phyloP scores from a whole-genome alignment of 92 coral and sea anemone genomes.

The Bergia sp. region DNA sequence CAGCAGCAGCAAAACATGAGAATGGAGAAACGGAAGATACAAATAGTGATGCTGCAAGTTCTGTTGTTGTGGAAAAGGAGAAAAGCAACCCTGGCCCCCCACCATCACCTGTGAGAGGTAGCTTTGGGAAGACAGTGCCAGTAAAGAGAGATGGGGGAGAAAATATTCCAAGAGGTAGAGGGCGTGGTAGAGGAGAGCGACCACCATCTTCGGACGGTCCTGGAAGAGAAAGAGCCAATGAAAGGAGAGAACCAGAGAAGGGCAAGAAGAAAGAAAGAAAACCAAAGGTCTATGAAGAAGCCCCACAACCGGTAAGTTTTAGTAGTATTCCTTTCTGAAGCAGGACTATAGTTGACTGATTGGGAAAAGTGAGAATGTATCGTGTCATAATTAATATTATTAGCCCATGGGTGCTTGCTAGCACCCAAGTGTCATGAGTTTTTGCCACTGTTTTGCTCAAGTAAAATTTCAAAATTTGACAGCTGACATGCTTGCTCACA shows the following conservation, averaged over 20 bases:
- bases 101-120: conserved; percentile 60
- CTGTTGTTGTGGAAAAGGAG: conserved; percentile 31
- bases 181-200: conserved; percentile 80
- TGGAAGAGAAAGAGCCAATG: conserved; percentile 51
- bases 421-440: too few relatives aligned
- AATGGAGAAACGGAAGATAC: conserved; percentile 16
- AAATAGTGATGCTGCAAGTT: not conserved
- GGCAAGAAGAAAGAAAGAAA: conserved; percentile 80
- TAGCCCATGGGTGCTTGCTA: too few relatives aligned
- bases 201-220: conserved; percentile 39
- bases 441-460: too few relatives aligned
- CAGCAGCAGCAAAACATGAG: conserved; percentile 42
- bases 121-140: conserved; percentile 49
- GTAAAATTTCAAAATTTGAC: too few relatives aligned
- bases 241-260: conserved; percentile 54
- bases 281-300: conserved; percentile 79
- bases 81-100: conserved; percentile 51
- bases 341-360: too few relatives aligned
- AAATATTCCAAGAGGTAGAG: conserved; percentile 74
- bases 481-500: too few relatives aligned
- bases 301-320: conserved; percentile 75
- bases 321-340: not conserved
- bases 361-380: too few relatives aligned
- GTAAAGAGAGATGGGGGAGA: conserved; percentile 59
- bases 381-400: too few relatives aligned